phyloP scores from a whole-genome alignment of 2,113 vertebrate species.

The Tragulus kanchil region DNA sequence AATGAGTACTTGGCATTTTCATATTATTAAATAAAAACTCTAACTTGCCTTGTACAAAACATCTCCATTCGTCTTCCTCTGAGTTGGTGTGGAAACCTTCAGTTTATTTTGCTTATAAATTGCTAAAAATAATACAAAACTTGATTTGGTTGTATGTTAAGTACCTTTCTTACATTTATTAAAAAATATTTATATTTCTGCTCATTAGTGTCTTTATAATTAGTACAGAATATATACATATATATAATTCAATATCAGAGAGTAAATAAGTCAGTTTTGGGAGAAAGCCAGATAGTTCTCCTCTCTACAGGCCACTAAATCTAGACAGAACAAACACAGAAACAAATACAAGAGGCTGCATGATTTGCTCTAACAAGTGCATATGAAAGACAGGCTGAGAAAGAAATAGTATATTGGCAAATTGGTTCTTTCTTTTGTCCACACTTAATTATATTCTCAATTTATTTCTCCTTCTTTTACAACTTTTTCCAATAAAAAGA shows the following conservation, averaged over 20 bases:
- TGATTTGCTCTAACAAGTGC: slow-evolving; percentile 40
- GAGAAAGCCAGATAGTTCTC: slow-evolving; percentile 25
- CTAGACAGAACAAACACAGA: slow-evolving; percentile 63
- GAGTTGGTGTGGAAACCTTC: slow-evolving; percentile 42
- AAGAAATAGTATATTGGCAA: slow-evolving; percentile 50
- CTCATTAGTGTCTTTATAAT: slow-evolving; percentile 48
- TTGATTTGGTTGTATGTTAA: slow-evolving; percentile 65
- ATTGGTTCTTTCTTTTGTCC: slow-evolving; percentile 26
- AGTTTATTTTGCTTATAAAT: slow-evolving; percentile 72
- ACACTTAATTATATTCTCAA: slow-evolving; percentile 37
- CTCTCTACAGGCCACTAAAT: slow-evolving; percentile 2
- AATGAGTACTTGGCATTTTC: slow-evolving; percentile 54
- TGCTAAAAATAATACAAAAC: slow-evolving; percentile 28
- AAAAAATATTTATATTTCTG: slow-evolving; percentile 52
- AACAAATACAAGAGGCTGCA: slow-evolving; percentile 48
- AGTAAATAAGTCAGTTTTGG: slow-evolving; percentile 56
- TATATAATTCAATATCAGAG: slow-evolving; percentile 42
- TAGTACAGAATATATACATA: slow-evolving; percentile 19
- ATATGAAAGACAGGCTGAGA: background rate
- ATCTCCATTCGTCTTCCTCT: slow-evolving; percentile 57
- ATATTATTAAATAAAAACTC: slow-evolving; percentile 62
- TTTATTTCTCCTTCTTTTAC: slow-evolving; percentile 58
- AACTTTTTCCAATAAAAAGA: background rate
- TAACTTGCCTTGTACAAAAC: slow-evolving; percentile 63
- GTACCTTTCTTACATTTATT: slow-evolving; percentile 49